Evolutionary conservation across 2,797 vertebrate species (phyloP).

Genomic region (Rhadinocentrus ornatus): DNA sequence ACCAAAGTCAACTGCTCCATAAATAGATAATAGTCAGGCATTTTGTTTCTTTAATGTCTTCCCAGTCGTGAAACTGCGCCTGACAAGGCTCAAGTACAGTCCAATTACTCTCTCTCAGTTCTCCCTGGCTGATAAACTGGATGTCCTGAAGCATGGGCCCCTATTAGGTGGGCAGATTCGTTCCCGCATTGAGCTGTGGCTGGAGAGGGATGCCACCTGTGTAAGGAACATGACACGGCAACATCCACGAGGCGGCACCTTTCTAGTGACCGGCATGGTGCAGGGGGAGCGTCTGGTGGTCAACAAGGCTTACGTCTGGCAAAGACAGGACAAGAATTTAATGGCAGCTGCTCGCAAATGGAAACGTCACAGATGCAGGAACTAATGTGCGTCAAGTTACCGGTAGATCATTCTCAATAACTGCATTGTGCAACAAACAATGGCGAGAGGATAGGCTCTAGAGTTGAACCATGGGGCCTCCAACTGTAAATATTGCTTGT

Average conservation of each 20-base stretch:
- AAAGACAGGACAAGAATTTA: constrained; percentile 84
- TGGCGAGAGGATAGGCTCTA: constrained; percentile 7
- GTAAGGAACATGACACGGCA: constrained; percentile 86
- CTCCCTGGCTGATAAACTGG: constrained; percentile 81
- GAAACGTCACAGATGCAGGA: constrained; percentile 85
- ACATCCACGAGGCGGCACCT: constrained; percentile 80
- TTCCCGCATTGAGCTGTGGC: constrained; percentile 82
- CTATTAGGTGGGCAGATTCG: constrained; percentile 83
- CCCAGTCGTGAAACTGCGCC: constrained; percentile 86
- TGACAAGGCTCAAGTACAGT: constrained; percentile 81
- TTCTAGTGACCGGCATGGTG: constrained; percentile 83
- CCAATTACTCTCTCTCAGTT: constrained; percentile 81
- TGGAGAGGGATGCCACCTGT: constrained; percentile 87
- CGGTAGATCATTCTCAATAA: constrained; percentile 3
- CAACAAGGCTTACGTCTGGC: constrained; percentile 86
- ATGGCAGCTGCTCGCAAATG: constrained; percentile 83
- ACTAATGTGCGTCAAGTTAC: constrained; percentile 45
- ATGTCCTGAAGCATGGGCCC: constrained; percentile 86
- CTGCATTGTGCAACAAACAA: constrained; percentile 13
- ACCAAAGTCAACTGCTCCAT: neutral
- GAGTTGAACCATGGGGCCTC: constrained; percentile 2
- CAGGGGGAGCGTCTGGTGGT: constrained; percentile 84
- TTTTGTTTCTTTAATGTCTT: constrained; percentile 33
- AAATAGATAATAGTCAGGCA: constrained; percentile 5
- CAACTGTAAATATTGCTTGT: constrained; percentile 26